Percentiles rank a stretch among this genome's conserved stretches.
Conservation (phyloP, 2,888 invertebrate species). For the Seladonia tumulorum region DNA sequence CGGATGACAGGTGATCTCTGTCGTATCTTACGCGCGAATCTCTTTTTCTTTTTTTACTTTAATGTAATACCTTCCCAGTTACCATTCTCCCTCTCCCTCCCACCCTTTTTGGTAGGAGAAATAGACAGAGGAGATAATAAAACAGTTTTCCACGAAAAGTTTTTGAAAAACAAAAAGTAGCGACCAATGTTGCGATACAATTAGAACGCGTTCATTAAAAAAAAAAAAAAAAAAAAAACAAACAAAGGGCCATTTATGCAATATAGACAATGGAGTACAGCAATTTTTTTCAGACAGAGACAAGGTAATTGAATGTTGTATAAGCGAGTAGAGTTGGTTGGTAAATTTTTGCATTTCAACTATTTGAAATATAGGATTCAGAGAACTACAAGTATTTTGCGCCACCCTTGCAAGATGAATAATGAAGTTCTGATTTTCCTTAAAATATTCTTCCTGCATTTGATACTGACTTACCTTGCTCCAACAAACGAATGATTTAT, state of each 20-base stretch:
- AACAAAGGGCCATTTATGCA: not conserved
- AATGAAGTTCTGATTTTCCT: constrained; percentile 53
- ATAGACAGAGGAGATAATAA: not conserved
- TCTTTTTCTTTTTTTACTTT: constrained; percentile 45
- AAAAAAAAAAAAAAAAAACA: not conserved
- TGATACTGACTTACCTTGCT: constrained; percentile 63
- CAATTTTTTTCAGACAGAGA: not conserved
- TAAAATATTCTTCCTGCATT: constrained; percentile 56
- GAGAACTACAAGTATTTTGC: constrained; percentile 21
- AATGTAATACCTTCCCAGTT: constrained; percentile 34
- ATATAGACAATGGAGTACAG: constrained; percentile 23
- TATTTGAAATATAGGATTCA: constrained; percentile 4
- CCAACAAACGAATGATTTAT: constrained; percentile 47
- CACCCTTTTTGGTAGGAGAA: constrained; percentile 14
- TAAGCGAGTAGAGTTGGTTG: constrained; percentile 33
- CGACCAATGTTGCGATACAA: not conserved
- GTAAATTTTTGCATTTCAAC: constrained; percentile 23
- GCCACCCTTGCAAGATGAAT: constrained; percentile 45
- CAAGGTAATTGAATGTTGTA: constrained; percentile 8
- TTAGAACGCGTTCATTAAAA: constrained; percentile 1
- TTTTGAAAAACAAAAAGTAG: constrained; percentile 14
- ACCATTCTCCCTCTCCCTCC: not conserved
- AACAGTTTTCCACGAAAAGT: not conserved
- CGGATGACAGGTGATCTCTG: constrained; percentile 61
- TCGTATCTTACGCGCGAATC: constrained; percentile 49